Evolutionary conservation across 92 coral and sea anemone species (phyloP).

Genomic region (Paramuricea clavata): DNA sequence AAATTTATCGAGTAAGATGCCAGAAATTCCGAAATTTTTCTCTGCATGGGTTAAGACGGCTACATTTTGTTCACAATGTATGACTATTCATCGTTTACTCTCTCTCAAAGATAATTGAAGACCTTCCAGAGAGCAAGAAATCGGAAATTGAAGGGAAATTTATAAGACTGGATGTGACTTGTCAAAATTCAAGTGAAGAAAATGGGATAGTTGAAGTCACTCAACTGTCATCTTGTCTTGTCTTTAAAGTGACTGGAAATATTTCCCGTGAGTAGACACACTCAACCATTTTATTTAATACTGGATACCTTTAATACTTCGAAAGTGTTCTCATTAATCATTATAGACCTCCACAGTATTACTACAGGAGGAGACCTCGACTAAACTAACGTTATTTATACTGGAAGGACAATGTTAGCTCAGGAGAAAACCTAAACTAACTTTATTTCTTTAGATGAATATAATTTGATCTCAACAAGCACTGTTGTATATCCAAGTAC

Average conservation of each 20-base stretch:
- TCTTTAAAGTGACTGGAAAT: constrained; percentile 33
- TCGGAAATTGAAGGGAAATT: constrained; percentile 21
- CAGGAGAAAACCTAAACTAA: no score
- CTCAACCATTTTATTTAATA: no score
- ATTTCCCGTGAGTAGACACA: neutral
- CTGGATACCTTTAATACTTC: no score
- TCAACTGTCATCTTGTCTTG: neutral
- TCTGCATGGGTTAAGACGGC: neutral
- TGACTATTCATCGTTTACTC: neutral
- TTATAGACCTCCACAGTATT: neutral
- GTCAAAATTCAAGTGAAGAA: neutral
- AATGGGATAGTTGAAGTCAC: neutral
- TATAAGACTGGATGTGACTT: constrained; percentile 3
- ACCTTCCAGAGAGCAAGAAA: constrained; percentile 6
- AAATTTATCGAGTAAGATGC: no score
- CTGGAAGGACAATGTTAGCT: neutral
- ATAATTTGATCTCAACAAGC: neutral
- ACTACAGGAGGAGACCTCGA: neutral
- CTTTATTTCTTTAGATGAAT: neutral
- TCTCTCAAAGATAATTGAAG: constrained; percentile 6
- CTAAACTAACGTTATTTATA: neutral
- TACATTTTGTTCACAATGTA: neutral
- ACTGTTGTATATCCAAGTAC: neutral
- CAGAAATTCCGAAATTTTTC: no score
- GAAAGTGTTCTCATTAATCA: neutral